These are phyloP conservation scores for Neosilurus mollespiculum DNA, from an alignment of 2,797 vertebrate genomes.

Conservation along the genomic window DNA sequence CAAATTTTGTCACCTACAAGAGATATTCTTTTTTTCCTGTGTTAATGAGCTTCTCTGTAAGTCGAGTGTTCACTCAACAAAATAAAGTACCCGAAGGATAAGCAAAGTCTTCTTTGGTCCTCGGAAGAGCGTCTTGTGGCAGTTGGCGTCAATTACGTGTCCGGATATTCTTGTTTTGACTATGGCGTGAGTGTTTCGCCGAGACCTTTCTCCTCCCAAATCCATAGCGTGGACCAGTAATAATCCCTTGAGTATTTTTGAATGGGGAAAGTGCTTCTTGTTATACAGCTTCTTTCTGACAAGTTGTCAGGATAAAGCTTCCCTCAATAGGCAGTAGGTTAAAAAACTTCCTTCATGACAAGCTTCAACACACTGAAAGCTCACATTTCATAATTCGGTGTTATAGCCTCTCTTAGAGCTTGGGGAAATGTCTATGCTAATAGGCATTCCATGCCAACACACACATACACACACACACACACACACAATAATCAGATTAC, in stretches of 20 bases:
- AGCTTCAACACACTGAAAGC: constrained; percentile 14
- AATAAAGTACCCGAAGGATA: background rate
- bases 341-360: constrained; percentile 11
- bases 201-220: constrained; percentile 39
- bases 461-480: background rate
- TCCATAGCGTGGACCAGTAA: constrained; percentile 37
- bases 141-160: constrained; percentile 22
- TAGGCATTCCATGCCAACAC: background rate
- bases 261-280: constrained; percentile 7
- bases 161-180: constrained; percentile 8
- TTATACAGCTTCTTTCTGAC: constrained; percentile 11
- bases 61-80: background rate
- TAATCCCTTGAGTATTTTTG: constrained; percentile 43
- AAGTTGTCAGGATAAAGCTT: constrained; percentile 35
- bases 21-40: background rate
- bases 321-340: constrained; percentile 16
- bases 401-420: constrained; percentile 15
- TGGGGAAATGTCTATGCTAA: constrained; percentile 22
- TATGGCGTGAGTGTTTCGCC: background rate
- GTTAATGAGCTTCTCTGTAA: background rate
- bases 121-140: too few relatives aligned
- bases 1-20: background rate
- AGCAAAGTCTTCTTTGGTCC: background rate
- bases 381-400: constrained; percentile 20
- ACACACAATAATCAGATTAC: constrained; percentile 7